Conservation (phyloP, 2,888 invertebrate genomes). For the Diarsia brunnea region DNA sequence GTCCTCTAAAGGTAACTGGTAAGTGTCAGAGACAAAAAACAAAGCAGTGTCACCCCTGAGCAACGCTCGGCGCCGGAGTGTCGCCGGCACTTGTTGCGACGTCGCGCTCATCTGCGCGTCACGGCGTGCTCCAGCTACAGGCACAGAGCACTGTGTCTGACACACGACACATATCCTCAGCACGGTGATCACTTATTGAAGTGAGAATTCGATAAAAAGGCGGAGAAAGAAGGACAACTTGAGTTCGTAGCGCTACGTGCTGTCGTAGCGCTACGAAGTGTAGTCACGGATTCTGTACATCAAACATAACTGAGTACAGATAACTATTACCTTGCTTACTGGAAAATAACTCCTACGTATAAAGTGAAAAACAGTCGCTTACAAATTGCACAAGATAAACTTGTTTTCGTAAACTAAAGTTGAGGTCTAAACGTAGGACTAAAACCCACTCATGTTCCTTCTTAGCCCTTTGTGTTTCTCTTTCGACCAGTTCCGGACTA, state of each 20-base stretch:
- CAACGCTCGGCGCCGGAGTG: slow-evolving; percentile 78
- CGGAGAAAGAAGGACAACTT: slow-evolving; percentile 14
- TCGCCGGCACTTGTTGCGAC: slow-evolving; percentile 82
- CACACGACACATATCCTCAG: background rate
- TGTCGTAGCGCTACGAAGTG: background rate
- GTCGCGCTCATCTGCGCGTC: slow-evolving; percentile 58
- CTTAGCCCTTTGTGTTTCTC: no score
- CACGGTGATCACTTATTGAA: background rate
- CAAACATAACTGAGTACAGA: background rate
- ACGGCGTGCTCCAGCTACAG: slow-evolving; percentile 49
- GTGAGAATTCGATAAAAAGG: background rate
- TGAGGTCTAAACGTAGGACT: background rate
- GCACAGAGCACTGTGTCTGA: slow-evolving; percentile 5
- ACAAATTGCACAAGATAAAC: background rate
- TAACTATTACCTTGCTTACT: background rate
- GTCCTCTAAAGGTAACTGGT: no score
- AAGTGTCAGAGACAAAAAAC: background rate
- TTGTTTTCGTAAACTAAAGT: background rate
- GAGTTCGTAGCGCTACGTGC: no score
- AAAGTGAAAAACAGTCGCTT: background rate
- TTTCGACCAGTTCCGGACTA: no score
- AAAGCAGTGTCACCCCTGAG: slow-evolving; percentile 35
- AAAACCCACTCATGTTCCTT: no score
- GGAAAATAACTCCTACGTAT: background rate
- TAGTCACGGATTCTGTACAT: background rate